Base-by-base conservation (phyloP, 2,113 vertebrate species). In the Oostethus manadensis region DNA sequence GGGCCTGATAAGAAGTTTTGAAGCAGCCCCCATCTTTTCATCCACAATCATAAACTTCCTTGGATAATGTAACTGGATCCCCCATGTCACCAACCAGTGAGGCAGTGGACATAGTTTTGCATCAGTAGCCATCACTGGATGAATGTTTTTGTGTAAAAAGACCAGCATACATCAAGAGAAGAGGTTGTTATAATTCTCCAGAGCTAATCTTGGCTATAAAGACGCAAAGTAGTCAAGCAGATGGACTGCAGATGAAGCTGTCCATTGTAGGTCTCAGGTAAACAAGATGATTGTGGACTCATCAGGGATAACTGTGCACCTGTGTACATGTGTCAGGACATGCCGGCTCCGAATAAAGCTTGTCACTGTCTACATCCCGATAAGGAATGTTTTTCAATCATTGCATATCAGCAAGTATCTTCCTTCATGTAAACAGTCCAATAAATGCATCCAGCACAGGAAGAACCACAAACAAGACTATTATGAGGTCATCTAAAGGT, bases 291-390 rank as follows among this genome's bases (percentile, higher is more conserved):
- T 71, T 64, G 21, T 47, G 68, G 64, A 86, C 86, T 88, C 71
- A 78, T 59, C 60, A 53, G 68, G 35, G 68, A 73, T 65, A 64
- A 71, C 51, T 60, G 51, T 47, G 57, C 69, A 74, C 20, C 55
- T 57, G 87, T 78, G 86, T 90, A 90, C 89, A 86, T 90, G 89
- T 86, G 76, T 76, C 7, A 16, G 54, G 68, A 74, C 90, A 90
- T 58, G 84, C 62, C 69, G 71, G 48, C 47, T 57, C 33, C 46
- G 61, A 70, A 73, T 63, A 71, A 77, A 71, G 70, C 56, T 57
- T 59, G 40, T 17, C 44, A 0, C 62, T 64, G 71, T 66, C 58
- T 72, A 13, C 60, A 62, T 70, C 55, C 62, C 53, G 11, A 26
- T 29, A 65, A 23, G 51, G 38, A 70, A 20, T 10, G 16, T 40